A percentile compares a stretch with the other conserved stretches of the same genome.
Conservation (phyloP, 2,113 vertebrate species). For the Hemichromis elongatus region DNA sequence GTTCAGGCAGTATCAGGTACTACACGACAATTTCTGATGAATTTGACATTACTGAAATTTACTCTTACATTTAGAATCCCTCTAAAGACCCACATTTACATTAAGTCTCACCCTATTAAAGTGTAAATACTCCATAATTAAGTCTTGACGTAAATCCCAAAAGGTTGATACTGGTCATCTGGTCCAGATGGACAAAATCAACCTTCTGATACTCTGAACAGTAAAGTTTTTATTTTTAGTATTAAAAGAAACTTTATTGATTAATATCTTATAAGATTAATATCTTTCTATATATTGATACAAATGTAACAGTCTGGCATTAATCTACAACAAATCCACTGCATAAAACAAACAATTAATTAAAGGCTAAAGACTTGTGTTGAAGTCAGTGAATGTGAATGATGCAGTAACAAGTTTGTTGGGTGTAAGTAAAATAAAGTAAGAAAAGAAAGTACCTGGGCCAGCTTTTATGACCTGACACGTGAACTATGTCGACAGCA, state of each 20-base stretch:
- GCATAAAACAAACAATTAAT: not conserved
- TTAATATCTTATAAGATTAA: not conserved
- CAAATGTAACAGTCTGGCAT: not conserved
- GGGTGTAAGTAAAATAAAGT: not conserved
- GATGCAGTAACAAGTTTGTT: not conserved
- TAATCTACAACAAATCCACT: not conserved
- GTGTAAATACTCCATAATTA: not conserved
- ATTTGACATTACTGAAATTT: not conserved
- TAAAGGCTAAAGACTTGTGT: not conserved
- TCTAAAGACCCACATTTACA: not conserved
- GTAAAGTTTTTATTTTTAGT: not conserved
- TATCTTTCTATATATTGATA: not conserved
- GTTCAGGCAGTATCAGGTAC: accelerated
- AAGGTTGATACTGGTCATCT: no score
- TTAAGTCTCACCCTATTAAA: not conserved
- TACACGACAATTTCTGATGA: not conserved
- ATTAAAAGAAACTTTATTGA: not conserved
- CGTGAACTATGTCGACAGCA: not conserved
- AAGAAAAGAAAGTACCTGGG: not conserved
- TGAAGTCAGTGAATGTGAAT: accelerated
- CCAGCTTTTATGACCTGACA: not conserved
- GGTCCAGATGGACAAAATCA: no score
- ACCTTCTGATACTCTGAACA: not conserved
- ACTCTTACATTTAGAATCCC: not conserved
- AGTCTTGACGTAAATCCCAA: accelerated